Evolutionary conservation across 2,888 invertebrate genomes (phyloP), one percentile per base, ranked within the genome.

Genomic region (Caenorhabditis angaria): DNA sequence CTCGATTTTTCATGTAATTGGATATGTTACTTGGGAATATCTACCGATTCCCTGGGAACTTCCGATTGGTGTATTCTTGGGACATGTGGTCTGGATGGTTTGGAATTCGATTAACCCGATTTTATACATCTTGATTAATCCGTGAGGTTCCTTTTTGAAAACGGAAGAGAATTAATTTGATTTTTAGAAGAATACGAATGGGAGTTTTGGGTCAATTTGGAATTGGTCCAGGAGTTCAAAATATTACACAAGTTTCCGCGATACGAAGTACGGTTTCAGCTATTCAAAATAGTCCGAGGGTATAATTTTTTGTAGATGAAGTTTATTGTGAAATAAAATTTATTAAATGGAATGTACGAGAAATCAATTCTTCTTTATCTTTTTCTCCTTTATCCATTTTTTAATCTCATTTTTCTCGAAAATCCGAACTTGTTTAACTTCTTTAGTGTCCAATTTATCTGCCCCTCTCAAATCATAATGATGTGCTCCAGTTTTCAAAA

Each of bases 51-150:
- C 76, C 3, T 73, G 69, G 68, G 66, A 76, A 12, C 48, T 64
- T 5, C 76, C 76, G 12, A 64, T 78, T 22, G 71, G 73, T 18
- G 65, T 76, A 1, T 78, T 76, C 56, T 60, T 78, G 48, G 74
- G 76, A 6, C 78, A 78, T 29, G 70, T 78, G n/a, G 67, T 78
- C n/a, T 78, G 78, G 78, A 78, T 78, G 78, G 29, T 76, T 28
- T 78, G 78, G 78, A 78, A 78, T 51, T 63, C 74, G 27, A 76
- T 78, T 24, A 74, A 70, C 55, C 74, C 78, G 1, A 56, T 76
- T 47, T 64, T 78, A 18, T 76, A 78, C 56, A 60, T 78, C 4
- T 35, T 70, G 0, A 73, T 78, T 41, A 78, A 76, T 41, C 76
- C 76, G 78, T 78, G 24, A 61, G 68, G 18, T 8, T 14, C 24